A percentile compares a stretch with the other conserved stretches of the same genome.
phyloP scores from a whole-genome alignment of 2,113 vertebrate species.

The Lepidothrix coronata region DNA sequence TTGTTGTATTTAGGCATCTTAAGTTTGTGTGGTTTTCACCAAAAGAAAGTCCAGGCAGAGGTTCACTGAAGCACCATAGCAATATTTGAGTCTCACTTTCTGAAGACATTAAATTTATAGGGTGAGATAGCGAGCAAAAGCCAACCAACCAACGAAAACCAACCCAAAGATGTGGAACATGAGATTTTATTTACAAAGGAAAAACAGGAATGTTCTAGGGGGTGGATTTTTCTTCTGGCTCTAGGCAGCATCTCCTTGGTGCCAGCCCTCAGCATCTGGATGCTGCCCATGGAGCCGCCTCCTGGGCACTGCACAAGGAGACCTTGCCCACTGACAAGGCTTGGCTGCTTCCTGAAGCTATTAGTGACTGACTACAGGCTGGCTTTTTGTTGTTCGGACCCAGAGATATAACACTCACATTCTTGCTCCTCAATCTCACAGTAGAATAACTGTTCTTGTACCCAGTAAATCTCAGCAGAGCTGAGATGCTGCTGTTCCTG shows the following conservation, averaged over 20 bases:
- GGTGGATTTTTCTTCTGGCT: not conserved
- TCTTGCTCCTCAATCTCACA: not conserved
- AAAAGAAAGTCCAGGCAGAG: not conserved
- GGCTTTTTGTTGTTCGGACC: not conserved
- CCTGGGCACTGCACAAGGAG: not conserved
- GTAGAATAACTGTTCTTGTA: not conserved
- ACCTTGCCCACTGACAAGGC: not conserved
- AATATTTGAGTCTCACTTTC: not conserved
- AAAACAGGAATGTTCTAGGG: not conserved
- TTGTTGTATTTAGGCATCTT: not conserved
- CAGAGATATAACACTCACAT: rapidly evolving
- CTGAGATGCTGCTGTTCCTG: not conserved
- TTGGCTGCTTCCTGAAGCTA: not conserved
- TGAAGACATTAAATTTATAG: not conserved
- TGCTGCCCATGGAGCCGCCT: not conserved
- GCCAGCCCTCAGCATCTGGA: not conserved
- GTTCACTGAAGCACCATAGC: not conserved
- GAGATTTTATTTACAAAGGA: conserved; percentile 11
- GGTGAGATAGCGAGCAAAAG: not conserved
- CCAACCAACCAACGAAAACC: not conserved
- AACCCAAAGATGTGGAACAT: not conserved
- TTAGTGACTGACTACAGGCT: not conserved
- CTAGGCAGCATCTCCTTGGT: not conserved
- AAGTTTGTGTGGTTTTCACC: not conserved
- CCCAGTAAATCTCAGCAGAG: not conserved